These are phyloP conservation scores for Papilio machaon DNA, from an alignment of 1,140 invertebrate genomes.

Conservation along the genomic window DNA sequence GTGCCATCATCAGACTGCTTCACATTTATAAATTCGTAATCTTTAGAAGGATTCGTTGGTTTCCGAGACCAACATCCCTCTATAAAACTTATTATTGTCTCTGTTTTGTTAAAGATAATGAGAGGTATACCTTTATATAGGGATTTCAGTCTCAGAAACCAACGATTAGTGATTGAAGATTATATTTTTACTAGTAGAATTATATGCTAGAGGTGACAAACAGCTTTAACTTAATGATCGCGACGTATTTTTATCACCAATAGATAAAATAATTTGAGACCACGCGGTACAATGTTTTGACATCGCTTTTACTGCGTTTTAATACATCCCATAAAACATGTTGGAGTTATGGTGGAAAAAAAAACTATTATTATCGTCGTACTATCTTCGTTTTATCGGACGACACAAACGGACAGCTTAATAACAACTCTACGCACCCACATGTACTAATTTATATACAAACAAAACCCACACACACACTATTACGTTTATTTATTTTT, in stretches of 20 bases:
- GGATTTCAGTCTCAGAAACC: too few relatives aligned
- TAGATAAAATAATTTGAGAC: conserved; percentile 36
- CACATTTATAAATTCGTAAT: too few relatives aligned
- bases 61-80: too few relatives aligned
- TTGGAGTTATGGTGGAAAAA: not conserved
- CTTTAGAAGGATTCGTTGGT: too few relatives aligned
- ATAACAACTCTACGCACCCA: not conserved
- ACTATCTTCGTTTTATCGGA: conserved; percentile 30
- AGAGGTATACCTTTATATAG: too few relatives aligned
- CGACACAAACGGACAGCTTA: not conserved
- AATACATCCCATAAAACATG: conserved; percentile 16
- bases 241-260: not conserved
- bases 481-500: not conserved
- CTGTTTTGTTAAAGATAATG: too few relatives aligned
- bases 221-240: not conserved
- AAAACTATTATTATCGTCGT: not conserved
- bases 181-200: not conserved
- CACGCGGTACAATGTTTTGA: conserved; percentile 37
- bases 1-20: too few relatives aligned
- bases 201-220: not conserved
- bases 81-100: too few relatives aligned
- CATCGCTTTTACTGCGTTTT: conserved; percentile 4
- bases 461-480: not conserved
- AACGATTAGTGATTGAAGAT: not conserved
- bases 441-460: not conserved